Evolutionary conservation across 2,797 vertebrate species (phyloP).

Genomic region (Helostoma temminkii): DNA sequence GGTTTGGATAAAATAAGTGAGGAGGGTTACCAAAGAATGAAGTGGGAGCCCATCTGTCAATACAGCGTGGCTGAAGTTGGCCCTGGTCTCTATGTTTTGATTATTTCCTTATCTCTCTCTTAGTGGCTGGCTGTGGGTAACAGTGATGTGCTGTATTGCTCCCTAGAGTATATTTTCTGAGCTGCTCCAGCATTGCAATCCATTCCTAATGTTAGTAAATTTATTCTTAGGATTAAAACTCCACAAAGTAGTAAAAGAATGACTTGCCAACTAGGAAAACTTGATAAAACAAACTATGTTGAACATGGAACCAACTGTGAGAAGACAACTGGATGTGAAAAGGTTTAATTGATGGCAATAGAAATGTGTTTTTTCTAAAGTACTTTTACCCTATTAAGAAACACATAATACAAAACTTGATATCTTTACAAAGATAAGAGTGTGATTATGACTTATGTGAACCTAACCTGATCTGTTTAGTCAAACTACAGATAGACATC

Average conservation of each 20-base stretch:
- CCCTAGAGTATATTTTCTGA: slow-evolving; percentile 71
- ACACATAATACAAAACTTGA: not conserved
- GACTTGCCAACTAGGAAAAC: slow-evolving; percentile 24
- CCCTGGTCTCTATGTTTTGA: slow-evolving; percentile 71
- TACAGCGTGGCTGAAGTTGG: slow-evolving; percentile 68
- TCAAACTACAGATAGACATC: not conserved
- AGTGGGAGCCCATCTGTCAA: slow-evolving; percentile 69
- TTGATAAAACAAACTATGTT: slow-evolving; percentile 35
- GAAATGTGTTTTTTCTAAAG: not conserved
- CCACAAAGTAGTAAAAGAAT: slow-evolving; percentile 28
- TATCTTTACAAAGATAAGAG: not conserved
- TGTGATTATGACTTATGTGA: not conserved
- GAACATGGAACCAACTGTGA: slow-evolving; percentile 11
- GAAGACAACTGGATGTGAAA: slow-evolving; percentile 19
- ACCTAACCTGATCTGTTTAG: not conserved
- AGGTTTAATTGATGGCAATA: not conserved
- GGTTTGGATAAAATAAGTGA: slow-evolving; percentile 58
- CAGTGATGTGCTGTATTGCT: slow-evolving; percentile 75
- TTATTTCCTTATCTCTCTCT: slow-evolving; percentile 80
- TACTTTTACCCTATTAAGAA: not conserved
- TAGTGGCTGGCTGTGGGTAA: slow-evolving; percentile 73
- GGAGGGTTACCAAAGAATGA: slow-evolving; percentile 47
- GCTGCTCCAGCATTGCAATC: slow-evolving; percentile 56
- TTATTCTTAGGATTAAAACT: slow-evolving; percentile 57
- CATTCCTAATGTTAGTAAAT: slow-evolving; percentile 63